Evolutionary conservation across 2,888 invertebrate genomes (phyloP).

Genomic region (Aplocera efformata): DNA sequence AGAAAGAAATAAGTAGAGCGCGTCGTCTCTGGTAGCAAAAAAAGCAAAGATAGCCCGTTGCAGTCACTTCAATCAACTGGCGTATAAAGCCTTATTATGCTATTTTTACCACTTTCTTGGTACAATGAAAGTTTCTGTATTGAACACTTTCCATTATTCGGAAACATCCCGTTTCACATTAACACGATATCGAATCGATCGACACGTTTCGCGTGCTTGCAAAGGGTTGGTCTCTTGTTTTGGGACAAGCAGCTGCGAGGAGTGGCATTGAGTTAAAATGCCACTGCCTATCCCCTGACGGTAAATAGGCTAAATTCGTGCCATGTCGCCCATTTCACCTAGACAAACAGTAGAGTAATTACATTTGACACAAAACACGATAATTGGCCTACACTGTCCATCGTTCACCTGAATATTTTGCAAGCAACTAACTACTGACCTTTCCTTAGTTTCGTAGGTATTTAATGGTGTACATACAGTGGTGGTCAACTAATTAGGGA

Average conservation of each 20-base stretch:
- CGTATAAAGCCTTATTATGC: constrained; percentile 39
- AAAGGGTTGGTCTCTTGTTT: constrained; percentile 55
- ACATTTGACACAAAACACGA: constrained; percentile 43
- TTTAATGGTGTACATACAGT: too few species aligned
- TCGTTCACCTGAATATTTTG: constrained; percentile 18
- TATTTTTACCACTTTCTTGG: constrained; percentile 40
- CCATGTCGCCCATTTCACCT: constrained; percentile 38
- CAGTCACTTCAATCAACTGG: constrained; percentile 44
- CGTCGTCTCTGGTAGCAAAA: constrained; percentile 38
- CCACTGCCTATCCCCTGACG: constrained; percentile 33
- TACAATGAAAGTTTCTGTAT: constrained; percentile 42
- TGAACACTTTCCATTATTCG: constrained; percentile 53
- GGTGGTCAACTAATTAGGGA: too few species aligned
- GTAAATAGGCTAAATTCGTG: constrained; percentile 55
- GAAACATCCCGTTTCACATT: constrained; percentile 10
- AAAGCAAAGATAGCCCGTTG: constrained; percentile 36
- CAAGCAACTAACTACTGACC: constrained; percentile 3
- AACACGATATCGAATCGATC: too few species aligned
- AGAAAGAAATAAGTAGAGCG: constrained; percentile 50
- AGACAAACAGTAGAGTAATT: constrained; percentile 41
- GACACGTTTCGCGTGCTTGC: constrained; percentile 45
- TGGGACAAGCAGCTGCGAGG: constrained; percentile 29
- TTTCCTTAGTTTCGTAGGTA: constrained; percentile 10
- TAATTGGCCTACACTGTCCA: constrained; percentile 27
- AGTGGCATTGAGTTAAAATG: constrained; percentile 41